Conservation (phyloP, 1,140 invertebrate genomes). For the Tetragnatha versicolor region DNA sequence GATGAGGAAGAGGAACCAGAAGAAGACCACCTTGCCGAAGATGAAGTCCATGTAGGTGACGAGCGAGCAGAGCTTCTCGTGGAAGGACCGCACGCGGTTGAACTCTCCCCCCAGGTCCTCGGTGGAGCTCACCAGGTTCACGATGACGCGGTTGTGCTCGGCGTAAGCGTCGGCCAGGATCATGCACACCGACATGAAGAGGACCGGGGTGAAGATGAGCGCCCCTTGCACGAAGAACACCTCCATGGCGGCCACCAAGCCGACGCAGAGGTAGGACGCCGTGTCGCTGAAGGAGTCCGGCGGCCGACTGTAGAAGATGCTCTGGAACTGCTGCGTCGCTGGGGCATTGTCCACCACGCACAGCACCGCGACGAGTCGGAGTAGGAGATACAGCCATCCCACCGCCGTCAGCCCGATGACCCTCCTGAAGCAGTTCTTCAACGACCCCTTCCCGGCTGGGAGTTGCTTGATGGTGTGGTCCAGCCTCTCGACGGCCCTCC, state of each 20-base stretch:
- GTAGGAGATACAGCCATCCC: constrained; percentile 45
- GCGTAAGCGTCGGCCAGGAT: constrained; percentile 48
- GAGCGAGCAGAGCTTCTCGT: constrained; percentile 55
- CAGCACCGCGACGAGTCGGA: constrained; percentile 30
- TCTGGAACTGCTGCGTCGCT: constrained; percentile 35
- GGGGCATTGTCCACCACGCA: constrained; percentile 44
- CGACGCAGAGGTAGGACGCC: constrained; percentile 30
- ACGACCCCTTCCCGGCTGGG: neutral
- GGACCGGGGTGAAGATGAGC: constrained; percentile 54
- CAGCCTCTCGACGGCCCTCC: constrained; percentile 24
- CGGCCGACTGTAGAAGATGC: constrained; percentile 38
- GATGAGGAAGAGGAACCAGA: constrained; percentile 55
- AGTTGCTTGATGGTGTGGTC: constrained; percentile 45
- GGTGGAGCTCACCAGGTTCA: constrained; percentile 29
- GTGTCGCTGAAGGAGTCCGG: constrained; percentile 16
- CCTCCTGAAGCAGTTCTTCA: constrained; percentile 14
- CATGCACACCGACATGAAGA: constrained; percentile 57
- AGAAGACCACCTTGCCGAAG: constrained; percentile 56
- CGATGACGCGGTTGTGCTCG: constrained; percentile 51
- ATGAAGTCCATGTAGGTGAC: constrained; percentile 51
- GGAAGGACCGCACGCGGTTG: constrained; percentile 44
- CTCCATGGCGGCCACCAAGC: constrained; percentile 32
- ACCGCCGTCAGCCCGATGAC: constrained; percentile 33
- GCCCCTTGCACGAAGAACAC: constrained; percentile 55
- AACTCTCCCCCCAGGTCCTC: constrained; percentile 45